phyloP scores from a whole-genome alignment of 2,797 vertebrate genomes.

The Neosilurus mollespiculum region DNA sequence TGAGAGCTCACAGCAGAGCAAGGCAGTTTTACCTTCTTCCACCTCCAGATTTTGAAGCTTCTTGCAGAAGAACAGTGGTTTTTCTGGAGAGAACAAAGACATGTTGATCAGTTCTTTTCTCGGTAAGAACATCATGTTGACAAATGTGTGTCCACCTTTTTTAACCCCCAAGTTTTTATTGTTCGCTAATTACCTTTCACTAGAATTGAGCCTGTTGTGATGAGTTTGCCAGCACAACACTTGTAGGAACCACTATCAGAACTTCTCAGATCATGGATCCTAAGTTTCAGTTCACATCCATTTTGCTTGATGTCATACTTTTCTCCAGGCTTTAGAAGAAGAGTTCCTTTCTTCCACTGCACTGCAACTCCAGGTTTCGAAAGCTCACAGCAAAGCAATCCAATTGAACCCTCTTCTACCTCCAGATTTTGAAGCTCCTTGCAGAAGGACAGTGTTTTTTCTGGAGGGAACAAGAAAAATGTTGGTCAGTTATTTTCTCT shows the following conservation, averaged over 20 bases:
- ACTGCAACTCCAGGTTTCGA: conserved; percentile 30
- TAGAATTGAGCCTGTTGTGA: conserved; percentile 68
- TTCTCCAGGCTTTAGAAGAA: conserved; percentile 10
- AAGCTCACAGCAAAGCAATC: conserved; percentile 23
- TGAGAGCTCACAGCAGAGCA: conserved; percentile 36
- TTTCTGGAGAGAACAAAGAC: neutral
- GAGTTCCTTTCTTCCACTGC: conserved; percentile 41
- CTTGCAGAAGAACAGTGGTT: conserved; percentile 34
- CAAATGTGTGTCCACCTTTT: neutral
- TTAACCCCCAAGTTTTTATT: neutral
- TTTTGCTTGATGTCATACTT: conserved; percentile 55
- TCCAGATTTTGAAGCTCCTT: conserved; percentile 36
- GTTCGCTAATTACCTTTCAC: conserved; percentile 69
- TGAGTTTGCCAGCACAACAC: conserved; percentile 69
- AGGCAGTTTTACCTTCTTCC: conserved; percentile 25
- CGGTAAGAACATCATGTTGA: neutral
- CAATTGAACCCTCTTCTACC: conserved; percentile 15
- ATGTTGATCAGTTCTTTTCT: neutral
- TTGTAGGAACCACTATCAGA: conserved; percentile 74
- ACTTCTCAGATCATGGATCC: conserved; percentile 64
- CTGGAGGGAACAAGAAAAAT: neutral
- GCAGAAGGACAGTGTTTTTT: conserved; percentile 26
- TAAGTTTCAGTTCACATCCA: conserved; percentile 64
- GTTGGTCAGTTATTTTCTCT: neutral
- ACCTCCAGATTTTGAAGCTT: conserved; percentile 29